Evolutionary conservation across 2,113 vertebrate genomes (phyloP), one percentile per base, ranked within the genome.

Genomic region (Spheniscus mendiculus): DNA sequence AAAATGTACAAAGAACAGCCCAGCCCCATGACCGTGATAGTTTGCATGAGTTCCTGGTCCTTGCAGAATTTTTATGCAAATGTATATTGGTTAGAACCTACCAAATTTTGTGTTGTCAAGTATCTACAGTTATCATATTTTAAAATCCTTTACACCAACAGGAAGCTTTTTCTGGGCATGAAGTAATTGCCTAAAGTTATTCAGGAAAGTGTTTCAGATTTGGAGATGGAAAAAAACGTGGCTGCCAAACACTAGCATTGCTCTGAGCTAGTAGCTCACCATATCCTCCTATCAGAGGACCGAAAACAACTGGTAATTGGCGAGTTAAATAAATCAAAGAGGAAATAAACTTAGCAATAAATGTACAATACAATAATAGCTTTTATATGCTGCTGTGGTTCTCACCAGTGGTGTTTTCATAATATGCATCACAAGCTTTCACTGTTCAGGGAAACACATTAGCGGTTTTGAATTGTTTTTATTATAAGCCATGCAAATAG

Each of bases 321-420:
- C 25, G 56, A 90, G 52, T 91, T 96, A 95, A 90, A 90, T 94
- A 94, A 96, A 95, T 90, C 84, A 92, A 71, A 94, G 63, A 78
- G 56, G 38, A 96, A 95, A 95, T 92, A 95, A 96, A 93, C 40
- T 82, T 90, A 71, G 80, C 38, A 92, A 93, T 91, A 96, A 89
- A 83, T 87, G 74, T 83, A 89, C 79, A 73, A 62, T 61, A 61
- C 29, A 94, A 52, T 96, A 90, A 92, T 89, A 81, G 89, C n/a
- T 81, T 96, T 95, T 97, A 74, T 91, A 78, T 67, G 70, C 88
- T 70, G 15, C 87, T 94, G 45, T 87, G 89, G 83, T 94, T 97
- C 90, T 96, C 79, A 88, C 78, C 84, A 95, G 85, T 96, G 89
- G 50, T 80, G 50, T 94, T 97, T 96, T 93, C 82, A 61, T 89